Evolutionary conservation across 2,888 invertebrate species (phyloP).

Genomic region (Nymphalis urticae): DNA sequence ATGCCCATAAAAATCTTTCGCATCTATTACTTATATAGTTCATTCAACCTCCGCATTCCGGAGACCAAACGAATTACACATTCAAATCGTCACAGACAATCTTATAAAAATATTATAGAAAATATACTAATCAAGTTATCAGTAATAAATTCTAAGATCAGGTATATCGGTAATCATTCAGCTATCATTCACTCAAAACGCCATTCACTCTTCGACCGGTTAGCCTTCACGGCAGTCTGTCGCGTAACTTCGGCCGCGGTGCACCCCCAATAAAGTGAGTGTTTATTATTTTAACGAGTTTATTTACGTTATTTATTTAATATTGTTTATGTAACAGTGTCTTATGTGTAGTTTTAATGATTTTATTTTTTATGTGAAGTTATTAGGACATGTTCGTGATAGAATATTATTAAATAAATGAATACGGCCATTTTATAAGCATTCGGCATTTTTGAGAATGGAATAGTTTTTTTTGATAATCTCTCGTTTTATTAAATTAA

Average conservation of each 20-base stretch:
- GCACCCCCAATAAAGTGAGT: slow-evolving; percentile 29
- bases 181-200: slow-evolving; percentile 27
- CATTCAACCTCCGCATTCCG: too few species aligned
- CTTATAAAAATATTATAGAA: too few species aligned
- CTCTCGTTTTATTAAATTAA: too few species aligned
- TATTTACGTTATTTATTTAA: not conserved
- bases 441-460: not conserved
- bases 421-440: not conserved
- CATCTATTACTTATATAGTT: too few species aligned
- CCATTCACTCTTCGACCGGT: slow-evolving; percentile 29
- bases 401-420: not conserved
- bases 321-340: not conserved
- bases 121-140: not conserved
- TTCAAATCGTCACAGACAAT: too few species aligned
- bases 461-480: too few species aligned
- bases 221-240: slow-evolving; percentile 34
- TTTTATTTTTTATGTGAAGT: not conserved
- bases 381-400: not conserved
- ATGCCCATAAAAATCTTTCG: too few species aligned
- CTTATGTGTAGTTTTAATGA: not conserved
- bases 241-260: slow-evolving; percentile 32
- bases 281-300: slow-evolving; percentile 8
- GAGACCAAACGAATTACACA: too few species aligned
- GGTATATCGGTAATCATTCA: slow-evolving; percentile 14
- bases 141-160: slow-evolving; percentile 1